Conservation (phyloP, 2,888 invertebrate species). For the Drosophila kuntzei region DNA sequence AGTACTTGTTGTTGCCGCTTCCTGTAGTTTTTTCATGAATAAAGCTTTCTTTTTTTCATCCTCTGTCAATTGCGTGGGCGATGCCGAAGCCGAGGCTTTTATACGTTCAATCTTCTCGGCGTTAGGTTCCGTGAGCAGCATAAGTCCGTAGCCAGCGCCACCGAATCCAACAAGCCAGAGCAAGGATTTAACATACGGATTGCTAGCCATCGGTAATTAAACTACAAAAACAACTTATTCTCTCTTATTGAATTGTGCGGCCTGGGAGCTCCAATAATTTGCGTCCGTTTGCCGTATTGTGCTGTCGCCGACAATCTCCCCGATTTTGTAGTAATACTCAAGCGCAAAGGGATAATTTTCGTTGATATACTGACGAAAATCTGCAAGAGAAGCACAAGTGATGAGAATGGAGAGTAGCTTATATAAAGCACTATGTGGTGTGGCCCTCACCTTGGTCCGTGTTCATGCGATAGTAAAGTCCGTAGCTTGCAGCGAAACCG, state of each 20-base stretch:
- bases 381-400: conserved; percentile 86
- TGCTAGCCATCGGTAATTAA: conserved; percentile 77
- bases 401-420: conserved; percentile 32
- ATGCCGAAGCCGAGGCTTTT: conserved; percentile 59
- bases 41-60: conserved; percentile 79
- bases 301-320: conserved; percentile 88
- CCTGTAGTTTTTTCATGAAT: conserved; percentile 80
- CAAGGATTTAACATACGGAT: conserved; percentile 85
- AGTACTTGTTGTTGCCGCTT: conserved; percentile 64
- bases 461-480: conserved; percentile 89
- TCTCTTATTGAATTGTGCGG: conserved; percentile 57
- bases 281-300: conserved; percentile 87
- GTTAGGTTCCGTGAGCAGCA: conserved; percentile 87
- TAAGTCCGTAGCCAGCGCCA: conserved; percentile 88
- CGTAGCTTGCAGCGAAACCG: conserved; percentile 88
- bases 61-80: conserved; percentile 49
- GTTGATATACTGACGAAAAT: conserved; percentile 89
- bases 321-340: conserved; percentile 89
- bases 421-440: conserved; percentile 48
- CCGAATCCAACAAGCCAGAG: conserved; percentile 88
- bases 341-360: conserved; percentile 89
- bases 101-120: conserved; percentile 84
- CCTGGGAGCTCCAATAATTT: conserved; percentile 86
- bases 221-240: conserved; percentile 14
- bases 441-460: conserved; percentile 88